These are phyloP conservation scores for Agrotis puta DNA, from an alignment of 2,888 invertebrate genomes.

Conservation along the genomic window DNA sequence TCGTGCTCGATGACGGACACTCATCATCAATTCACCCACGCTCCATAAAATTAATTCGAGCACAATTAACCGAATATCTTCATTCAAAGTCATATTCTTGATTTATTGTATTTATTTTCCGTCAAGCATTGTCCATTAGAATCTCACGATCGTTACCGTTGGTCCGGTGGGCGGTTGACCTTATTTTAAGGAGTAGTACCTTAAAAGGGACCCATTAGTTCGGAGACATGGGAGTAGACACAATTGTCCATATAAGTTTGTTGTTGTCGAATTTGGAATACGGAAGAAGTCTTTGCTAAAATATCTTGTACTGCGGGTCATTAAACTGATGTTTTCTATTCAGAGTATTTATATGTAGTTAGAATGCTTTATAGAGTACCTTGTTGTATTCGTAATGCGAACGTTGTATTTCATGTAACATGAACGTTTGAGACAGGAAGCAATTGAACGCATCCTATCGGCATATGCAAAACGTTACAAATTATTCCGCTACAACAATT, in stretches of 20 bases:
- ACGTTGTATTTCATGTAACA: conserved; percentile 69
- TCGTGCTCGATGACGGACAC: conserved; percentile 11
- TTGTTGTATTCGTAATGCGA: conserved; percentile 69
- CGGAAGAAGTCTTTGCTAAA: conserved; percentile 47
- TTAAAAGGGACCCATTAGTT: conserved; percentile 82
- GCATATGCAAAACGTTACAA: conserved; percentile 76
- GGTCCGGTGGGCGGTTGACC: conserved; percentile 79
- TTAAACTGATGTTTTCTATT: conserved; percentile 60
- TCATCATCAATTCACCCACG: conserved; percentile 37
- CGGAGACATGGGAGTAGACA: conserved; percentile 70
- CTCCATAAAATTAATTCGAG: conserved; percentile 38
- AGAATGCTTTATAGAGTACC: conserved; percentile 25
- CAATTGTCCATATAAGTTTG: conserved; percentile 74
- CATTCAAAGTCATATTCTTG: conserved; percentile 60
- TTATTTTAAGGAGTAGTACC: conserved; percentile 76
- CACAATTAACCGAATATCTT: conserved; percentile 51
- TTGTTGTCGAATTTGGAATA: conserved; percentile 68
- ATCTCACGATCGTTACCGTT: conserved; percentile 81
- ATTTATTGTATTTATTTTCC: conserved; percentile 71
- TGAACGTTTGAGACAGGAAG: conserved; percentile 76
- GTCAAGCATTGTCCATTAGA: conserved; percentile 72
- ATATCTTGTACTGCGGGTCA: conserved; percentile 39
- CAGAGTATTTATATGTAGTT: conserved; percentile 44
- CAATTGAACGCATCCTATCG: conserved; percentile 76
- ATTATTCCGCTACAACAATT: conserved; percentile 78